Percentiles rank a stretch among this genome's conserved stretches.
Evolutionary conservation across 1,140 invertebrate species (phyloP).

Genomic region (Leptopilina clavipes): DNA sequence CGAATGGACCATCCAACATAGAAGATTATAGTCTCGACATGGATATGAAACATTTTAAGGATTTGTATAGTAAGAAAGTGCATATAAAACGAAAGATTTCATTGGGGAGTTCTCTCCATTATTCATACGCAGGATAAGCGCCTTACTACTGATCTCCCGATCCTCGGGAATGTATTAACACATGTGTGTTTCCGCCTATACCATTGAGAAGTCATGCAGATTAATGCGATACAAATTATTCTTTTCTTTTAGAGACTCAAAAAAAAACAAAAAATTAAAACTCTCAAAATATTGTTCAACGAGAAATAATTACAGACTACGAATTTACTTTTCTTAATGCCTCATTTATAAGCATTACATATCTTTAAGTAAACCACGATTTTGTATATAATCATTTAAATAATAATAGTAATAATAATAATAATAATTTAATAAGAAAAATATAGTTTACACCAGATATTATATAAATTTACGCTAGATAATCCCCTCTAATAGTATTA

Average conservation of each 20-base stretch:
- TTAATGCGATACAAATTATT: background rate
- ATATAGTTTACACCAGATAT: no score
- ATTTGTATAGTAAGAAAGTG: background rate
- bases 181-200: constrained; percentile 25
- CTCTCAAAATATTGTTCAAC: constrained; percentile 2
- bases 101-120: constrained; percentile 32
- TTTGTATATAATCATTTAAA: no score
- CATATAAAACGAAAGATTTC: background rate
- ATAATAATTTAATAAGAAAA: no score
- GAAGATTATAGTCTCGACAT: background rate
- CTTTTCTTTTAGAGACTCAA: constrained; percentile 1
- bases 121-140: constrained; percentile 44
- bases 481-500: no score
- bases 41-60: constrained; percentile 5
- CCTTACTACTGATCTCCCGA: constrained; percentile 43
- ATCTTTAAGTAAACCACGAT: no score
- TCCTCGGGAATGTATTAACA: constrained; percentile 47
- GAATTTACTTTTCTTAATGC: background rate
- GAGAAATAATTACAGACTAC: background rate
- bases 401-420: no score
- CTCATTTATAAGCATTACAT: constrained; percentile 5
- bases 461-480: no score
- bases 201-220: constrained; percentile 13
- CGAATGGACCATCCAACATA: no score
- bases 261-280: constrained; percentile 7